Evolutionary conservation across 2,113 vertebrate species (phyloP).

Genomic region (Mystacornis crossleyi): DNA sequence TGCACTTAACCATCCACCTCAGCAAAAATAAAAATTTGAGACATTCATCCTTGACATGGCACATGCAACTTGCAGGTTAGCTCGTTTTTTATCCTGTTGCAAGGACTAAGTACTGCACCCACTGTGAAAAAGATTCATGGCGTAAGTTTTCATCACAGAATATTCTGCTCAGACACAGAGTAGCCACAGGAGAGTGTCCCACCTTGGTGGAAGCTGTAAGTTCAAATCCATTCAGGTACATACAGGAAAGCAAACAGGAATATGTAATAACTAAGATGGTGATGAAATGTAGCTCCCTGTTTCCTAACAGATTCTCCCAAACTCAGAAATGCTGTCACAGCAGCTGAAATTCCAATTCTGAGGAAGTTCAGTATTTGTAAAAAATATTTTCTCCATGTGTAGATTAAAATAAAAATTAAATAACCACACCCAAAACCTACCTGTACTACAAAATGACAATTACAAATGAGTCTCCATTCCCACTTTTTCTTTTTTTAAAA

Average conservation of each 20-base stretch:
- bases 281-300: neutral
- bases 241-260: neutral
- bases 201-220: neutral
- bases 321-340: neutral
- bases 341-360: neutral
- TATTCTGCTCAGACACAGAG: neutral
- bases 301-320: neutral
- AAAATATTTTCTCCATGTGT: neutral
- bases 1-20: neutral
- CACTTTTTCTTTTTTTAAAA: neutral
- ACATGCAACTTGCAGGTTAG: neutral
- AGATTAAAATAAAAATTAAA: neutral
- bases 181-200: neutral
- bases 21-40: neutral
- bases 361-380: neutral
- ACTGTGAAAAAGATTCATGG: neutral
- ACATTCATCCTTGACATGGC: accelerated
- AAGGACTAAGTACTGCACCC: neutral
- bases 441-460: neutral
- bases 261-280: neutral
- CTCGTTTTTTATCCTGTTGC: neutral
- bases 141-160: neutral
- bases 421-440: neutral
- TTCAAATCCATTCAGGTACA: neutral
- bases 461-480: neutral